Evolutionary conservation across 53 echinoderm and acorn worm species (phyloP), one percentile per base, ranked within the genome.

Genomic region (Henricia sp.): DNA sequence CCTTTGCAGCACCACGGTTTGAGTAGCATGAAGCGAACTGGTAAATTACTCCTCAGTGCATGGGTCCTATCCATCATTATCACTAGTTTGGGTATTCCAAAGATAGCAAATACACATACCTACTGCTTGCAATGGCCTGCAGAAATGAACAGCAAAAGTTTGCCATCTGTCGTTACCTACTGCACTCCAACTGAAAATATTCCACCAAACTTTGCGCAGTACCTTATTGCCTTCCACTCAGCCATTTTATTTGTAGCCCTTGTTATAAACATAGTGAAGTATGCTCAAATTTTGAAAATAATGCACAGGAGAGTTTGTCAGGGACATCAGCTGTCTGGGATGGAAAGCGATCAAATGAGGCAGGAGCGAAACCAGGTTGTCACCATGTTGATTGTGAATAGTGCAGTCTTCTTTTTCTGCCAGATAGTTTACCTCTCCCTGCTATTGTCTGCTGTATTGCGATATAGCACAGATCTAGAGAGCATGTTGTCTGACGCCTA

Each of bases 341-440:
- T 41, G 2, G 36, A 21, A 2, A 50, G 13, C 12, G 24, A 46
- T 10, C 48, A 63, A 48, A 20, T 50, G 8, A 37, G 50, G 21
- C 63, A 92, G 68, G 86, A 77, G 35, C 91, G 95, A 21, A 95
- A 95, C 57, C 95, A 95, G 32, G 95, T 95, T 34, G 93, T 85
- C 21, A 83, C 77, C 3, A 93, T 95, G 95, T 37, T 95, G 25
- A 66, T 95, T 17, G 57, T 87, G 21, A 95, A 89, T 42, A 91
- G 93, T 3, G 68, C 87, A 37, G 62, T 95, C 44, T 95, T 95
- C 88, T 95, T 95, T 68, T 5, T 93, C 37, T 77, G 85, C 30
- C 70, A 93, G 46, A 74, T 88, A 36, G 86, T 93, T 1, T 95
- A 76, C 55, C 91, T 93, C 41, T 60, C 53, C n/a, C 28, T 88